Base-by-base conservation (phyloP, 2,888 invertebrate genomes). In the Latrodectus elegans region DNA sequence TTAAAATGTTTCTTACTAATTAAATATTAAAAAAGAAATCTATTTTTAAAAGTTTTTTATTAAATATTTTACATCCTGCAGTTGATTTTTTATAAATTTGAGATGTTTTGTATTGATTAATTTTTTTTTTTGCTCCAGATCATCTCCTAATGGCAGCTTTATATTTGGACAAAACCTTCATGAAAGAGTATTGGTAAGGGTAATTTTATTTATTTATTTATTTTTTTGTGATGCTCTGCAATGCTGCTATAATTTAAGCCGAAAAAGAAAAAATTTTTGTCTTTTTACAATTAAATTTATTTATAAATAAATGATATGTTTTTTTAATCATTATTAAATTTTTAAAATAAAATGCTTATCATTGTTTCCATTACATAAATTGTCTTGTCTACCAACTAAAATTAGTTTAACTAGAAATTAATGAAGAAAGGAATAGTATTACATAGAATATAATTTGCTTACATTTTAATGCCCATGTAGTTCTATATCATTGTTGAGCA, bases 101-200 rank as follows among this genome's bases (percentile, higher is more conserved):
- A 67, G 67, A 67, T 68, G 1, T 8, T 38, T 70, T 68, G 15
- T 26, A 0, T n/a, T 60, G 14, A 64, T 26, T 22, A 67, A 38
- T 67, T 68, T 11, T 22, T 65, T 38, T 17, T 22, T 65, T 38
- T 17, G 51, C 55, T 79, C 1, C 52, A 88, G 87, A 60, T 74
- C 87, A 67, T 51, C 60, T 60, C n/a, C 82, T 8, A 83, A 83
- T 78, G 87, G 82, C 15, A 52, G 95, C 60, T 97, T 97, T 93
- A 95, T 97, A 15, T 98, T 98, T 92, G 97, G 97, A 1, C 96
- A 97, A 92, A 97, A 97, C 92, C 94, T 97, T 75, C 96, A 96
- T 91, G 97, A 96, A 90, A 94, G 97, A 90, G 97, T 97, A 12
- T 93, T 95, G 53, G 95, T 91, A 71, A 89, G 90, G 89, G 12